Evolutionary conservation across 2,888 invertebrate species (phyloP).

Genomic region (Panzeria rudis): DNA sequence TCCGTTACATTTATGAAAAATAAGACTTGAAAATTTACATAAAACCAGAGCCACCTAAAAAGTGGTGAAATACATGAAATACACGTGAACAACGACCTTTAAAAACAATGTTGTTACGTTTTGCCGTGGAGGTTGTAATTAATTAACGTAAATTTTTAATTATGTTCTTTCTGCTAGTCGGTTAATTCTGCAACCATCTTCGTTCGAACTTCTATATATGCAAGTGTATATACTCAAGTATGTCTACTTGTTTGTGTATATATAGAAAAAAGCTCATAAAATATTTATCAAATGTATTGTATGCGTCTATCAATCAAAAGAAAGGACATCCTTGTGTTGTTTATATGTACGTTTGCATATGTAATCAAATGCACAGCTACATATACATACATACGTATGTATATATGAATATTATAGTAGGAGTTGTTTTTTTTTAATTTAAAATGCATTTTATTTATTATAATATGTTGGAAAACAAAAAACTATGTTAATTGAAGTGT

Average conservation of each 20-base stretch:
- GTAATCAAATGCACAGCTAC: background rate
- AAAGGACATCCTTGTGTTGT: slow-evolving; percentile 62
- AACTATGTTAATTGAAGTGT: slow-evolving; percentile 74
- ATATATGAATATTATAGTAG: slow-evolving; percentile 25
- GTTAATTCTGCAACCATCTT: background rate
- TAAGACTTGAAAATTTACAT: too few relatives aligned
- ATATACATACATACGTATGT: background rate
- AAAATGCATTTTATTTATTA: slow-evolving; percentile 70
- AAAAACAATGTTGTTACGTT: too few relatives aligned
- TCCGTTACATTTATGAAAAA: too few relatives aligned
- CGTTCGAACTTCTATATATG: background rate
- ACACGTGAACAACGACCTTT: too few relatives aligned
- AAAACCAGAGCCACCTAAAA: too few relatives aligned
- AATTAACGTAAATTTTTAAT: too few relatives aligned
- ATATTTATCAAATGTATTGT: slow-evolving; percentile 71
- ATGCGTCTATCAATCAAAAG: slow-evolving; percentile 72
- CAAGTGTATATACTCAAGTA: background rate
- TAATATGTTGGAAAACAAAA: slow-evolving; percentile 59
- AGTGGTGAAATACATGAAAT: too few relatives aligned
- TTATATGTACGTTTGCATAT: background rate
- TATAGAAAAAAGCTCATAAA: slow-evolving; percentile 61
- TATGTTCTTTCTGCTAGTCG: background rate
- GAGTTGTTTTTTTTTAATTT: slow-evolving; percentile 65
- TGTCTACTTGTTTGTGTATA: slow-evolving; percentile 19
- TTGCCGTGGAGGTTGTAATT: too few relatives aligned